Evolutionary conservation across 2,888 invertebrate species (phyloP), one percentile per base, ranked within the genome.

Genomic region (Formica aserva): DNA sequence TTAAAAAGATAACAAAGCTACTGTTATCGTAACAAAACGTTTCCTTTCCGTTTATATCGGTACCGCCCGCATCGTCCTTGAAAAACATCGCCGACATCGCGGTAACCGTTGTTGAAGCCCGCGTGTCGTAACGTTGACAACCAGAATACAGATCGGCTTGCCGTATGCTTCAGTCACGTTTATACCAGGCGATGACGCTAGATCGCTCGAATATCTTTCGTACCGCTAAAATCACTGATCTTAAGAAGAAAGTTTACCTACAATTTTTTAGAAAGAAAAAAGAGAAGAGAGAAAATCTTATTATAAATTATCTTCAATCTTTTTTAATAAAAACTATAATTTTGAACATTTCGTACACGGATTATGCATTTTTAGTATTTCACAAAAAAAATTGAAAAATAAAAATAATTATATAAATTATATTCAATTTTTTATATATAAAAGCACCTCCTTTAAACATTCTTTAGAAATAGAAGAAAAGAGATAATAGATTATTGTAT

Each of bases 131-230:
- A 69, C 29, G 41, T 60, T 78, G 71, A 69, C 57, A 45, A 76
- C 52, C 26, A 52, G 78, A 65, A 45, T 57, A 38, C 60, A 67
- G 72, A 75, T 82, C 66, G 26, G 55, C 55, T 57, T 32, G 55
- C 18, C 18, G 15, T 38, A 6, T 32, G 55, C 63, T 57, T 74
- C 82, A 82, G 75, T 71, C 62, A n/a, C 38, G 29, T 85, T 76
- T 86, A 87, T 85, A 89, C 52, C 41, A 32, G n/a, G 82, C 82
- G 85, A 85, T 88, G 87, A 87, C 87, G 88, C 85, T 77, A 81
- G 66, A 38, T 81, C 38, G 45, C 62, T 32, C 62, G 35, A 78
- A 63, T 75, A 57, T 55, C 81, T 87, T 85, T 85, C 72, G 80
- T 87, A 66, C 22, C n/a, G 32, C 11, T 48, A 13, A 13, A 45